Evolutionary conservation across 1,140 invertebrate species (phyloP), one percentile per base, ranked within the genome.

Genomic region (Philaenus spumarius): DNA sequence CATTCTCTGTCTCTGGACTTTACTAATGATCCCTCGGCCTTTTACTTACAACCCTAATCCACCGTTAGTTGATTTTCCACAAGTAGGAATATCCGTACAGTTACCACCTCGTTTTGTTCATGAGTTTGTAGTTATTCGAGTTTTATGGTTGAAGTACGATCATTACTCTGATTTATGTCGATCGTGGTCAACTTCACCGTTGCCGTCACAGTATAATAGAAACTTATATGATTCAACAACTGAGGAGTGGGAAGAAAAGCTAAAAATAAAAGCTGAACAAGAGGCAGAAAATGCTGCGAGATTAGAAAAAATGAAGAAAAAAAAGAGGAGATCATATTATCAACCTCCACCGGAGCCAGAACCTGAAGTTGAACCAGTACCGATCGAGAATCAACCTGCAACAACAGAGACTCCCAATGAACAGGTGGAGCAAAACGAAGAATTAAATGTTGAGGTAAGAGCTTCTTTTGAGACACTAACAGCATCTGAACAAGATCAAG

Each of bases 141-240:
- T 74, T 6, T 70, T 84, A 42, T 82, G 82, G 75, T 56, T 81
- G 4, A 76, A 75, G 54, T 83, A 82, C 61, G 82, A 85, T 61
- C 81, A 83, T 68, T 77, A 73, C 45, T 77, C 75, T 1, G 73
- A 77, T 45, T 64, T 64, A 6, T 59, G 64, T 20, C 46, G 14
- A 2, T 75, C 73, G n/a, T 81, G 72, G 60, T 14, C 58, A 34
- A 26, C 39, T 11, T 48, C 34, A 47, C 35, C 42, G 0, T 51
- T 58, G 12, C 35, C 48, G 17, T 26, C 11, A 22, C 39, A 62
- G 37, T 56, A 39, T 26, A 26, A 22, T 19, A 54, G 40, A 35
- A 54, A 58, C 22, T 48, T 46, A 23, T 54, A 50, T n/a, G 39
- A 54, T 47, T 46, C 43, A 30, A 67, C 60, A 56, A 46, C 24